phyloP scores from a whole-genome alignment of 2,888 invertebrate genomes.

The Meandrusa payeni region DNA sequence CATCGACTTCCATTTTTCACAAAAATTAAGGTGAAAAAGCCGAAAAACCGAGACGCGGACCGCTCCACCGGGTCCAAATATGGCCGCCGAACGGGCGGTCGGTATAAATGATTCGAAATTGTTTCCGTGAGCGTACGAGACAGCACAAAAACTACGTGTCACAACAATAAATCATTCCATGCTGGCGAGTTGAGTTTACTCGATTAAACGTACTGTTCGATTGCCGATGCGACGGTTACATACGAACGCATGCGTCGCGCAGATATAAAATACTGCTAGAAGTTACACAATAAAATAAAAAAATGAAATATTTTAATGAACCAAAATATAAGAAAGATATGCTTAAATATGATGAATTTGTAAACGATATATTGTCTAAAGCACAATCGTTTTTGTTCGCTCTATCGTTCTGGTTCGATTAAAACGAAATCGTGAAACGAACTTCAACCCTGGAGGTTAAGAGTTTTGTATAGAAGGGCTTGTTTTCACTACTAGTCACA shows the following conservation, averaged over 20 bases:
- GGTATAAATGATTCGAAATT: constrained; percentile 76
- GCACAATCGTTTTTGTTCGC: no score
- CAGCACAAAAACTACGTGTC: constrained; percentile 76
- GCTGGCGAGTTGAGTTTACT: constrained; percentile 65
- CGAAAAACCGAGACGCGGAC: constrained; percentile 50
- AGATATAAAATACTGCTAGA: constrained; percentile 8
- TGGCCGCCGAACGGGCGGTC: constrained; percentile 50
- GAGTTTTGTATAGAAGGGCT: no score
- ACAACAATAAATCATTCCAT: constrained; percentile 75
- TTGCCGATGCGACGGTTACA: constrained; percentile 69
- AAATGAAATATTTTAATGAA: no score
- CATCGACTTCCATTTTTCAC: constrained; percentile 31
- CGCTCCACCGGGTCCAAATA: constrained; percentile 41
- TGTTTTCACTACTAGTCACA: no score
- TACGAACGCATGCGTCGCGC: constrained; percentile 22
- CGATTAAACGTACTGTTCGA: constrained; percentile 74
- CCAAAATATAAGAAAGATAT: no score
- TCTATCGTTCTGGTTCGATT: no score
- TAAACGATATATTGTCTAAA: no score
- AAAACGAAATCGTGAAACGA: no score
- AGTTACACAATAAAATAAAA: neutral
- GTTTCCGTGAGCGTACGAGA: constrained; percentile 67
- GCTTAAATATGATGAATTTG: no score
- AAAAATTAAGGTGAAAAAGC: constrained; percentile 59
- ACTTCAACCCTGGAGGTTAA: no score